phyloP scores from a whole-genome alignment of 1,140 invertebrate genomes.

The Cecropterus lyciades region DNA sequence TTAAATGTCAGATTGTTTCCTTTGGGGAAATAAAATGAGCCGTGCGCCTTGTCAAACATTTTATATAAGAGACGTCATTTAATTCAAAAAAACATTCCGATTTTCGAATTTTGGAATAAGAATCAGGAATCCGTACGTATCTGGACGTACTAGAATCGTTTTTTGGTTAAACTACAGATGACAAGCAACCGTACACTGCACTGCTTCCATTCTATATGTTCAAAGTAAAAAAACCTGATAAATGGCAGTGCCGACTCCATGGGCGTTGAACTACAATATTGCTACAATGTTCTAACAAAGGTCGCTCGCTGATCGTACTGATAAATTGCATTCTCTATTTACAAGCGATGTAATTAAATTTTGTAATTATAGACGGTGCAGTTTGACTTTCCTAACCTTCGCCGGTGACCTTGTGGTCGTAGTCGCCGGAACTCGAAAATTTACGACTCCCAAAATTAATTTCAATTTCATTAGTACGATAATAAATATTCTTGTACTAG shows the following conservation, averaged over 20 bases:
- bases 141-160: too few relatives aligned
- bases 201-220: background rate
- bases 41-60: too few relatives aligned
- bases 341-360: slow-evolving; percentile 48
- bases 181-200: too few relatives aligned
- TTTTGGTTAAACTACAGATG: too few relatives aligned
- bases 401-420: slow-evolving; percentile 46
- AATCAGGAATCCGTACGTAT: too few relatives aligned
- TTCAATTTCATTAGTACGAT: background rate
- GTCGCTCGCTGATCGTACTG: slow-evolving; percentile 28
- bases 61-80: too few relatives aligned
- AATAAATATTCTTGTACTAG: too few relatives aligned
- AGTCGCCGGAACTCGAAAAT: slow-evolving; percentile 33
- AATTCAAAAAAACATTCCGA: too few relatives aligned
- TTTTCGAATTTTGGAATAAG: too few relatives aligned
- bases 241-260: background rate
- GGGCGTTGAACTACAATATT: slow-evolving; percentile 9
- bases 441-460: slow-evolving; percentile 20
- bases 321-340: slow-evolving; percentile 34
- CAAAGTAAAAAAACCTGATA: background rate
- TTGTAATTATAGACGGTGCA: slow-evolving; percentile 54
- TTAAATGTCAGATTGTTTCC: too few relatives aligned
- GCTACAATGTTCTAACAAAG: slow-evolving; percentile 26
- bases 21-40: too few relatives aligned
- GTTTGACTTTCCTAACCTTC: slow-evolving; percentile 59